These are phyloP conservation scores for Synergus umbraculus DNA, from an alignment of 2,888 invertebrate species.

Conservation along the genomic window DNA sequence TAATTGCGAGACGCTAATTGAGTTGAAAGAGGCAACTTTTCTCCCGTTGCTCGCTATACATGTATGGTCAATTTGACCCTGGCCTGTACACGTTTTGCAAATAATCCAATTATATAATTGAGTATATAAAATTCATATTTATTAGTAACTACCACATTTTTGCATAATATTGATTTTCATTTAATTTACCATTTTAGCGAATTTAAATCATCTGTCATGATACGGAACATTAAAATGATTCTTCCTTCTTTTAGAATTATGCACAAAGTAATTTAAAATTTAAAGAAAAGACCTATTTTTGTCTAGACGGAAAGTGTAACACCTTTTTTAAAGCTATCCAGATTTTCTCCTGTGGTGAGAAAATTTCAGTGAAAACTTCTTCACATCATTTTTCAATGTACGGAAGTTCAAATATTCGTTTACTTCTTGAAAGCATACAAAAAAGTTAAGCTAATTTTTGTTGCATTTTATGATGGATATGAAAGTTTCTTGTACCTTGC, in stretches of 20 bases:
- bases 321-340: not conserved
- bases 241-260: no score
- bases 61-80: constrained; percentile 11
- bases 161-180: not conserved
- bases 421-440: not conserved
- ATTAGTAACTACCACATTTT: not conserved
- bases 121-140: constrained; percentile 31
- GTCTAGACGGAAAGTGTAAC: no score
- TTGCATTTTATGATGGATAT: not conserved
- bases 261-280: no score
- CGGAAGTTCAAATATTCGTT: not conserved
- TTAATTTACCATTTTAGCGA: not conserved
- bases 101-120: constrained; percentile 36
- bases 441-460: not conserved
- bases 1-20: constrained; percentile 65
- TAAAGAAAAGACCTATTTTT: no score
- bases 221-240: no score
- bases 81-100: not conserved
- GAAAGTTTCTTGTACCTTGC: not conserved
- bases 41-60: constrained; percentile 43
- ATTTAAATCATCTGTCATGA: not conserved
- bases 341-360: no score
- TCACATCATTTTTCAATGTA: not conserved
- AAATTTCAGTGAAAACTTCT: not conserved
- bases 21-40: constrained; percentile 55